Base-by-base conservation (phyloP, 1,140 invertebrate genomes). In the Andrena cerasifolii region DNA sequence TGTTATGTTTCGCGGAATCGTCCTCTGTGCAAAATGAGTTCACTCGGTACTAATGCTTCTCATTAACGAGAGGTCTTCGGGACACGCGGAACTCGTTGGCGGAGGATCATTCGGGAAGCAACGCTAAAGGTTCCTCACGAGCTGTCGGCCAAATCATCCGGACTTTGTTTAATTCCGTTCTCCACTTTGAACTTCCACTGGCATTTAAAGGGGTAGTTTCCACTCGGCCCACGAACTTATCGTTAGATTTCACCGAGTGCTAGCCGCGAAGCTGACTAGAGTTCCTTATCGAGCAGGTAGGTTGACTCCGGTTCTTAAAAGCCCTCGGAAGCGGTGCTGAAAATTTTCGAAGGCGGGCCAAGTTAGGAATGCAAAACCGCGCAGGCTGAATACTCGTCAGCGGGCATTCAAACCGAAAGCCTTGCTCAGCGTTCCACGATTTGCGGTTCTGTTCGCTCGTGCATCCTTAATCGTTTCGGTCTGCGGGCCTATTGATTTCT, bases 391-490 rank as follows among this genome's bases (percentile, higher is more conserved):
- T 82, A 43, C 59, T 40, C 65, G 59, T 82, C 70, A 66, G 76
- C 58, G 65, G 24, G 12, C 28, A 59, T 82, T 71, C 33, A 53
- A 56, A 65, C 56, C 51, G 78, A 63, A 80, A 83, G 56, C 40
- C 4, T 62, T 31, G 36, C 53, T 43, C 70, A 54, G 65, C 65
- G 33, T 72, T 83, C 77, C 78, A 65, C 73, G 53, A 80, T 68
- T 67, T 68, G 72, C 47, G 71, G 81, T 73, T 54, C 49, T 36
- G 62, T 54, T 83, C 73, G 59, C 47, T 33, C 36, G 68, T 70
- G 78, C 67, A 73, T 84, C 73, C 68, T 83, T 80, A 80, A 83
- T 85, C 82, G 62, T 26, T 24, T 79, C 59, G 70, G 63, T 82
- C 79, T 82, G 56, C 45, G 65, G 28, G 21, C 56, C 51, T 83